Percentiles rank a stretch among this genome's conserved stretches.
phyloP scores from a whole-genome alignment of 2,888 invertebrate genomes.

The Drosophila aldrichi region DNA sequence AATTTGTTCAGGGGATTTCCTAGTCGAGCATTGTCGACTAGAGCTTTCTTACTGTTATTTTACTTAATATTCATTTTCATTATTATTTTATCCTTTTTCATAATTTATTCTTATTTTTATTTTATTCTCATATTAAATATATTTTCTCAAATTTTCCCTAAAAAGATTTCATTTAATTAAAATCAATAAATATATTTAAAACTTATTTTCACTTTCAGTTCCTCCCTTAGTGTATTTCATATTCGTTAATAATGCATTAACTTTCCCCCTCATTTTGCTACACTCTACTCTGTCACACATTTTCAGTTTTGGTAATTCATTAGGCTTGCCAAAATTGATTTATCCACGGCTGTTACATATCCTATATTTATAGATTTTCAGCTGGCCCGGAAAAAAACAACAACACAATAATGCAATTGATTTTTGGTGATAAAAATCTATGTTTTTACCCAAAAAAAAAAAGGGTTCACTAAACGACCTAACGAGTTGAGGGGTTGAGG shows the following conservation, averaged over 20 bases:
- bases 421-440: slow-evolving; percentile 80
- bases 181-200: not conserved
- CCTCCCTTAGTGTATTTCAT: not conserved
- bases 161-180: not conserved
- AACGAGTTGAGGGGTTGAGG: slow-evolving; percentile 21
- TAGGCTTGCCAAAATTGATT: slow-evolving; percentile 65
- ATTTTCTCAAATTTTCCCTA: no score
- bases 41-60: no score
- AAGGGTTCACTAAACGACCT: slow-evolving; percentile 60
- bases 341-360: slow-evolving; percentile 63
- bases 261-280: no score
- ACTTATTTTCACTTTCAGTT: not conserved
- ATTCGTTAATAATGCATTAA: slow-evolving; percentile 8
- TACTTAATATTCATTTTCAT: no score
- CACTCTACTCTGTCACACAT: slow-evolving; percentile 10
- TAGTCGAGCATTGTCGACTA: no score
- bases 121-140: no score
- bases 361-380: slow-evolving; percentile 32
- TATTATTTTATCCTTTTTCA: no score
- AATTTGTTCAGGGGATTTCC: no score
- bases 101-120: no score
- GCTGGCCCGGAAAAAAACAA: slow-evolving; percentile 5
- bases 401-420: slow-evolving; percentile 79
- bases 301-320: slow-evolving; percentile 49
- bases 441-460: slow-evolving; percentile 63